Evolutionary conservation across 2,113 vertebrate genomes (phyloP).

Genomic region (Plestiodon gilberti): DNA sequence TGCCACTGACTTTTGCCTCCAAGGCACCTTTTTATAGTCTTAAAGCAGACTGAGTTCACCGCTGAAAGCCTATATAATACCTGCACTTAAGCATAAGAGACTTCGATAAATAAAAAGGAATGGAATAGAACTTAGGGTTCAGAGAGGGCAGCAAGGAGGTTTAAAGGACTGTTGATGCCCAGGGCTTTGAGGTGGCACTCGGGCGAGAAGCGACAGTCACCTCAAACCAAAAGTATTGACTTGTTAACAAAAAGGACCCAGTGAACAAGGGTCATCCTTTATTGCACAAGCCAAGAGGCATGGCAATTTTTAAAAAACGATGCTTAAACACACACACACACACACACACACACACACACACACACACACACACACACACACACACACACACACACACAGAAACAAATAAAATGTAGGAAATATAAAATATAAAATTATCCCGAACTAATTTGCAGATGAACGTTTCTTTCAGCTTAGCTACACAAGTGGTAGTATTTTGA

Average conservation of each 20-base stretch:
- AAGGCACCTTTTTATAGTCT: neutral
- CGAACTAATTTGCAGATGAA: neutral
- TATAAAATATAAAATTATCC: neutral
- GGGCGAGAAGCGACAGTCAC: neutral
- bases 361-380: no score
- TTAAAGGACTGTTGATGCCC: neutral
- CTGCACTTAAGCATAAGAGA: neutral
- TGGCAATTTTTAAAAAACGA: neutral
- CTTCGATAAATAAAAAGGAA: neutral
- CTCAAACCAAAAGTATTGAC: conserved; percentile 3
- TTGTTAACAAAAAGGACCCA: neutral
- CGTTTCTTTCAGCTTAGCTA: neutral
- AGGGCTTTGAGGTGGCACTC: neutral
- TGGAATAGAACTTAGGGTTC: neutral
- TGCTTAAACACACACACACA: neutral
- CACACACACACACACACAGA: no score
- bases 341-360: neutral
- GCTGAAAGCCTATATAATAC: conserved; percentile 15
- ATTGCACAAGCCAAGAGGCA: neutral
- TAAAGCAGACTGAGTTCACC: neutral
- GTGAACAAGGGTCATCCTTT: neutral
- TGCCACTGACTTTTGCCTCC: neutral
- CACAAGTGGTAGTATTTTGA: neutral
- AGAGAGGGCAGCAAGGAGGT: neutral
- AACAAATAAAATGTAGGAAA: neutral